Base-by-base conservation (phyloP, 2,888 invertebrate species). In the Calameuta idolon region DNA sequence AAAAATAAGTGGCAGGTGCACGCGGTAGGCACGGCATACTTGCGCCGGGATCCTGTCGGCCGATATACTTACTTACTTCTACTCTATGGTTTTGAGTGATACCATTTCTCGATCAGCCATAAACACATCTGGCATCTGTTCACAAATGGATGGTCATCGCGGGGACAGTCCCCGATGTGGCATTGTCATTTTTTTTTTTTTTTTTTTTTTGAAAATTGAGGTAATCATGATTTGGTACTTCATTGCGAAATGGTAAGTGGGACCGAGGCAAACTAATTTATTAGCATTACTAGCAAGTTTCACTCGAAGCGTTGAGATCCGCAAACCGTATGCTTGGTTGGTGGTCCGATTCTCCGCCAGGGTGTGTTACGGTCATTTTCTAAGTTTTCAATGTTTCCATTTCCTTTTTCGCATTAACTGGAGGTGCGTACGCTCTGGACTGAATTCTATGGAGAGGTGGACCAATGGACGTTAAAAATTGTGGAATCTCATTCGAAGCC, bases 1-100 rank as follows among this genome's bases (percentile, higher is more conserved):
- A 74, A 73, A 81, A 79, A 76, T 79, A 81, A 80, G 76, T 78
- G 77, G 82, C 81, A 80, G 81, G 30, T 73, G 78, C 68, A 34
- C 37, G 74, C 35, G 33, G 74, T 74, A 74, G 34, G 33, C 37
- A 34, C 34, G 12, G 35, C 34, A 30, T 40, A 34, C 74, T 34
- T 74, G n/a, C 74, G 74, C 23, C 34, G 35, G 74, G 71, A 71
- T 34, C 71, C 71, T 71, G 71, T 34, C 71, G 12, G 71, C 31
- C 23, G 71, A 71, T 71, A 55, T 55, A 55, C 55, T 55, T 55
- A 71, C 71, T 11, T 71, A 30, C 71, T 71, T 71, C 1, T 4
- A 34, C 71, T 12, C 2, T 40, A 23, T 23, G 55, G 55, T 55
- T 55, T 55, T 55, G 55, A 55, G 23, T 23, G 55, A 55, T 23